Conservation (phyloP, 2,888 invertebrate genomes). For the Sphecodes monilicornis region DNA sequence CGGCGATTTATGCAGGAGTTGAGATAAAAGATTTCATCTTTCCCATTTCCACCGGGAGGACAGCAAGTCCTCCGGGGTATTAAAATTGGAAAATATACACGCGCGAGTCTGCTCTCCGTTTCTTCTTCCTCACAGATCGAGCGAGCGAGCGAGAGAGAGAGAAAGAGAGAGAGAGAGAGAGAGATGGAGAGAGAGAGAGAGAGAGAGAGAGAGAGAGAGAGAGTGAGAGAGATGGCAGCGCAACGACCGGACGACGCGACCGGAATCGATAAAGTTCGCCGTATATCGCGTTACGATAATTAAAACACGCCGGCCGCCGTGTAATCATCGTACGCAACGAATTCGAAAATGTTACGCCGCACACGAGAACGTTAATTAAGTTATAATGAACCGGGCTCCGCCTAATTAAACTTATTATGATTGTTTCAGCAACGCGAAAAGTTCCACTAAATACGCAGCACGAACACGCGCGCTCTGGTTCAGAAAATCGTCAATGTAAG, state of each 20-base stretch:
- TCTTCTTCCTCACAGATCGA: background rate
- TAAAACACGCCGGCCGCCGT: conserved; percentile 38
- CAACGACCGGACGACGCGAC: conserved; percentile 5
- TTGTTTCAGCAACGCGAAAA: conserved; percentile 14
- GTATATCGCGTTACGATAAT: conserved; percentile 41
- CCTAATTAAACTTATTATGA: conserved; percentile 25
- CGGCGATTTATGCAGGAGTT: conserved; percentile 72
- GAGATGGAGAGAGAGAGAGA: background rate
- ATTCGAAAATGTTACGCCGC: conserved; percentile 20
- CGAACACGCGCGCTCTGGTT: background rate
- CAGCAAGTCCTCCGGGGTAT: conserved; percentile 63
- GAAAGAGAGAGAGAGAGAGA: background rate
- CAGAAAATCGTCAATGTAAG: background rate
- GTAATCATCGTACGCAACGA: conserved; percentile 26
- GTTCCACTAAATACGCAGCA: background rate
- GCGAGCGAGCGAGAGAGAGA: background rate
- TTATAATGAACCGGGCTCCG: conserved; percentile 11
- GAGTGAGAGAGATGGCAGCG: background rate
- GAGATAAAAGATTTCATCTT: conserved; percentile 76
- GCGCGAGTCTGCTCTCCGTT: background rate
- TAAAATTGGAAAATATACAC: conserved; percentile 67
- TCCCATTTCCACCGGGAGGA: conserved; percentile 61
- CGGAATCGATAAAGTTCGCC: conserved; percentile 42
- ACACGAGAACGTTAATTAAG: conserved; percentile 26
- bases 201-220: background rate